A percentile compares a stretch with the other conserved stretches of the same genome.
These are phyloP conservation scores for Harpalus rubripes DNA, from an alignment of 2,888 invertebrate genomes.

Conservation along the genomic window DNA sequence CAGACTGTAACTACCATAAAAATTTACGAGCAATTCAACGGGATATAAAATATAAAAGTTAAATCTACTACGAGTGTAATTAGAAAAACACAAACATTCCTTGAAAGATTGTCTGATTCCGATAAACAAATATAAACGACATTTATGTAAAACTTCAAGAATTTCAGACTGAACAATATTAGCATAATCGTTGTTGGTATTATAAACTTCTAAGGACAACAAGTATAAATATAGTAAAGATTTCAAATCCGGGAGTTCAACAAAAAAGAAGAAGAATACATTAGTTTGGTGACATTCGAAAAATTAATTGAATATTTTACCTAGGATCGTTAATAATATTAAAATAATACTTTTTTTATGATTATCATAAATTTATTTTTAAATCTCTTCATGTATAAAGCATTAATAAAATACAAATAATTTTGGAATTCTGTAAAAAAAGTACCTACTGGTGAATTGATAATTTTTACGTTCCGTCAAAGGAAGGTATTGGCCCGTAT, in stretches of 20 bases:
- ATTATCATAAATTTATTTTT: background rate
- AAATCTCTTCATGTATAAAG: no score
- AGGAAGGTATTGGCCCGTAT: no score
- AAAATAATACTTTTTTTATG: background rate
- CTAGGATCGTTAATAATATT: background rate
- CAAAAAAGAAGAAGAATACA: background rate
- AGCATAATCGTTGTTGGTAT: slow-evolving; percentile 9
- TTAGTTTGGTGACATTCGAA: background rate
- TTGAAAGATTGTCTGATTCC: background rate
- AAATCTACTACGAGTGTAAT: no score
- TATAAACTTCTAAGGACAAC: slow-evolving; percentile 10
- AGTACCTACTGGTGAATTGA: no score
- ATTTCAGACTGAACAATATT: slow-evolving; percentile 12
- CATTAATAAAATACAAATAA: no score
- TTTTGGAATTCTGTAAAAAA: no score
- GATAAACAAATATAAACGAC: slow-evolving; percentile 14
- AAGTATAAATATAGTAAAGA: slow-evolving; percentile 23
- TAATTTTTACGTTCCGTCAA: no score
- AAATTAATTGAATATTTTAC: background rate
- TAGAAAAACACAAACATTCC: background rate
- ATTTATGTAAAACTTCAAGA: slow-evolving; percentile 22
- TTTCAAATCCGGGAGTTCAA: slow-evolving; percentile 18
- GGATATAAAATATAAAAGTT: no score
- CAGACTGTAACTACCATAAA: background rate
- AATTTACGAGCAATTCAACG: slow-evolving; percentile 14